Evolutionary conservation across 2,113 vertebrate genomes (phyloP).

Genomic region (Numenius arquata): DNA sequence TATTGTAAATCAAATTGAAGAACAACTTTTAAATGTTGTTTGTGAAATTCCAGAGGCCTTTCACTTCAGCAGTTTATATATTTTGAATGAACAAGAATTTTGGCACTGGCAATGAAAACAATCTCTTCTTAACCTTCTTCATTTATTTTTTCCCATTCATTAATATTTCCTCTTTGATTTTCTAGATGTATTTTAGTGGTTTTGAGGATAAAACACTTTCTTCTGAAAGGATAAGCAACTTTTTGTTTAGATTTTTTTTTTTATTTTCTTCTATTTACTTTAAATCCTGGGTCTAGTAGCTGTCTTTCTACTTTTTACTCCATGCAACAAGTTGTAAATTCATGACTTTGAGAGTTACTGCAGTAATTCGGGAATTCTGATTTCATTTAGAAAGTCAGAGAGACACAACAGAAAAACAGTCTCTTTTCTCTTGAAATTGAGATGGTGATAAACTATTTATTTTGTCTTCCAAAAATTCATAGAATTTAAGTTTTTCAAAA

Average conservation of each 20-base stretch:
- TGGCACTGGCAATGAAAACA: background rate
- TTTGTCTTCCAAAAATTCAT: background rate
- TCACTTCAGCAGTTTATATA: background rate
- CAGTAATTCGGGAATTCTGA: background rate
- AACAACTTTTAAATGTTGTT: background rate
- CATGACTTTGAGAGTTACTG: background rate
- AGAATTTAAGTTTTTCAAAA: background rate
- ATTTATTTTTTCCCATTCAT: background rate
- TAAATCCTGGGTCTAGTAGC: background rate
- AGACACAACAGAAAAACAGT: background rate
- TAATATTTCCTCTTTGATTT: background rate
- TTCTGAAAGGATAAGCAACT: background rate
- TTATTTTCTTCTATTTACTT: background rate
- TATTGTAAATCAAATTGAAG: background rate
- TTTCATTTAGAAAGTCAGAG: background rate
- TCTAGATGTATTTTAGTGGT: background rate
- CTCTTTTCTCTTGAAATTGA: background rate
- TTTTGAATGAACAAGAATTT: background rate
- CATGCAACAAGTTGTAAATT: background rate
- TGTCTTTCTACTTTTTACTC: background rate
- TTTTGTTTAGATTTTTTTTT: background rate
- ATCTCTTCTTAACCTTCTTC: background rate
- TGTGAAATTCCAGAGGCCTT: background rate
- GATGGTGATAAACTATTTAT: background rate
- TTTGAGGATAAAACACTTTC: background rate